Base-by-base conservation (phyloP, 1,140 invertebrate species). In the Heliconius hermathena region DNA sequence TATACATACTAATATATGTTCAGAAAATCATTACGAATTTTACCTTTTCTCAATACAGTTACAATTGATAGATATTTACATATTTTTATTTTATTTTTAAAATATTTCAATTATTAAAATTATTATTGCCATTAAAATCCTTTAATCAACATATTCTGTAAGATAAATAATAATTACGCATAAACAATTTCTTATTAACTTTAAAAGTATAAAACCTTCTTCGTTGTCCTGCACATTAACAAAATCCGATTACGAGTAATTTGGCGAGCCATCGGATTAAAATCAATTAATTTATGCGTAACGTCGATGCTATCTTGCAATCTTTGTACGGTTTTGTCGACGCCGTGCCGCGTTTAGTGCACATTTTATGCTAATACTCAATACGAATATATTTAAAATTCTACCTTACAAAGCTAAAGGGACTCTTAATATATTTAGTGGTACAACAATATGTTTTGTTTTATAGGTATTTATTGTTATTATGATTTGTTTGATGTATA, bases 221-320 rank as follows among this genome's bases (percentile, higher is more conserved):
- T 16, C n/a, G 73, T 76, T 57, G 29, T 49, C 70, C 71, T 79
- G 66, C 74, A 76, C 52, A 73, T 80, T 60, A 80, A 66, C 74
- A 71, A 73, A 52, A 75, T 80, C 74, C 79, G 75, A 80, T 86
- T 83, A 85, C 83, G 79, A 82, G 81, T 83, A 86, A 87, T 87
- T 87, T 84, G 85, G 83, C 81, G 84, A 83, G 57, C 57, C 74
- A 84, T 82, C 75, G 78, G 85, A 88, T 91, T 88, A 83, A 90
- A 90, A 90, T 91, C 91, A 88, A 90, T 89, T 89, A 91, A 90
- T 90, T 90, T 91, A 92, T 91, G 86, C 90, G 82, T 86, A 87
- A 88, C 86, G 84, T 83, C 77, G 81, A 86, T 86, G 72, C 81
- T 84, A 86, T 84, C 85, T 82, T 5, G 52, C 29, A 38, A 76